Evolutionary conservation across 2,797 vertebrate genomes (phyloP).

Genomic region (Periophthalmus magnuspinnatus): DNA sequence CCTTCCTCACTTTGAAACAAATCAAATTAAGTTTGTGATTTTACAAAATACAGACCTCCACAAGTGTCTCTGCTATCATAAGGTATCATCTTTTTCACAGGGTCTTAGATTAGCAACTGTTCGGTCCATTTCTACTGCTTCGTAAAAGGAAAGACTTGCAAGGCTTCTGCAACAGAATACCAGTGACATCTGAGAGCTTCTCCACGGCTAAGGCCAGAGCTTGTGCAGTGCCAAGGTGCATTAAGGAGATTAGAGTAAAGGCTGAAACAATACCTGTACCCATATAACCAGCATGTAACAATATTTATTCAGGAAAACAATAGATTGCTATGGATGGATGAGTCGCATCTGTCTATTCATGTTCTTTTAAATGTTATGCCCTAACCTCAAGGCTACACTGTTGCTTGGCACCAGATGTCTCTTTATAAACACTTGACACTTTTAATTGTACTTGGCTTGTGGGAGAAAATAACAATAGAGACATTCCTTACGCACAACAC

Average conservation of each 20-base stretch:
- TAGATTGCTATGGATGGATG: constrained; percentile 25
- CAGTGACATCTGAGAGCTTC: constrained; percentile 74
- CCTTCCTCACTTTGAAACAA: constrained; percentile 32
- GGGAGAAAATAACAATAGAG: background rate
- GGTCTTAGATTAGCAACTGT: constrained; percentile 69
- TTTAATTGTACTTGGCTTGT: constrained; percentile 2
- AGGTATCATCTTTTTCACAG: constrained; percentile 61
- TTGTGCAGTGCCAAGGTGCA: constrained; percentile 65
- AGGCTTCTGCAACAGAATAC: constrained; percentile 64
- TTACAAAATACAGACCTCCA: constrained; percentile 27
- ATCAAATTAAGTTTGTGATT: constrained; percentile 60
- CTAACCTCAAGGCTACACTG: constrained; percentile 15
- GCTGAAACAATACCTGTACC: constrained; percentile 70
- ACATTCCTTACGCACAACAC: constrained; percentile 2
- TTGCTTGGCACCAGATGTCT: constrained; percentile 16
- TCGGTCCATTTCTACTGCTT: constrained; percentile 58
- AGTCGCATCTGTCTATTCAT: constrained; percentile 46
- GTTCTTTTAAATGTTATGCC: constrained; percentile 11
- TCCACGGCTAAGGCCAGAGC: constrained; percentile 70
- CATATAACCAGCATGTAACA: constrained; percentile 49
- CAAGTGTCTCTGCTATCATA: constrained; percentile 32
- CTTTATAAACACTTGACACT: constrained; percentile 11
- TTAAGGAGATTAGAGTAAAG: constrained; percentile 68
- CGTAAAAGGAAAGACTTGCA: constrained; percentile 71
- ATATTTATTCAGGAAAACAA: constrained; percentile 46